phyloP scores from a whole-genome alignment of 2,113 vertebrate species.

The Fregetta grallaria region DNA sequence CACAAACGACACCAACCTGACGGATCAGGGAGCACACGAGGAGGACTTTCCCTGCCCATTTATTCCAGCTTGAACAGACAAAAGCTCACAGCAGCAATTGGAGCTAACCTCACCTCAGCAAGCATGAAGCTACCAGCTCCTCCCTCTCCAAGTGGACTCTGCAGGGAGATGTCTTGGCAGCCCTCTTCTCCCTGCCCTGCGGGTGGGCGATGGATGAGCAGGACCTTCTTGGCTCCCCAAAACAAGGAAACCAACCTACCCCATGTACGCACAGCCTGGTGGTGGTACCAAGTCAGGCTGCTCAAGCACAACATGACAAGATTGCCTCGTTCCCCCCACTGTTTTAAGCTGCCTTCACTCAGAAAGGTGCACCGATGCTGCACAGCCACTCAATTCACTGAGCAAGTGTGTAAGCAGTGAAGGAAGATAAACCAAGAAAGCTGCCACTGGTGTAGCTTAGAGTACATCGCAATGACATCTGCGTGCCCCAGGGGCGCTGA shows the following conservation, averaged over 20 bases:
- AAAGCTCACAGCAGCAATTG: background rate
- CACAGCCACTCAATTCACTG: background rate
- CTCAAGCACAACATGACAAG: accelerated
- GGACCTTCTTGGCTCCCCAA: background rate
- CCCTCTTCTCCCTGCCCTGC: background rate
- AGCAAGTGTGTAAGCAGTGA: background rate
- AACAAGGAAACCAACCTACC: background rate
- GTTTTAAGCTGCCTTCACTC: background rate
- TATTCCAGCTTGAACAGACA: background rate
- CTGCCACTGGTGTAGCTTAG: background rate
- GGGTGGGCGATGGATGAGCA: background rate
- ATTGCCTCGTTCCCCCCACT: background rate
- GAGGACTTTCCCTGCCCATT: background rate
- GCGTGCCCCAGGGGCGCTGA: accelerated
- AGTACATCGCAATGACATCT: accelerated
- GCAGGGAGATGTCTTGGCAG: background rate
- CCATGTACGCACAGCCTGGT: accelerated
- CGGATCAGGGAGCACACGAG: background rate
- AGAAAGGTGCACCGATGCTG: accelerated
- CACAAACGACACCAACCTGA: background rate
- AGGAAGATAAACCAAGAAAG: background rate
- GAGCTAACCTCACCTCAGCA: background rate
- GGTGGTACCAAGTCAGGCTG: background rate
- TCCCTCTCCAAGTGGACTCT: background rate
- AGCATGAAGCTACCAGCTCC: background rate